A percentile compares a stretch with the other conserved stretches of the same genome.
Conservation (phyloP, 2,797 vertebrate species). For the Pangasius larnaudii region DNA sequence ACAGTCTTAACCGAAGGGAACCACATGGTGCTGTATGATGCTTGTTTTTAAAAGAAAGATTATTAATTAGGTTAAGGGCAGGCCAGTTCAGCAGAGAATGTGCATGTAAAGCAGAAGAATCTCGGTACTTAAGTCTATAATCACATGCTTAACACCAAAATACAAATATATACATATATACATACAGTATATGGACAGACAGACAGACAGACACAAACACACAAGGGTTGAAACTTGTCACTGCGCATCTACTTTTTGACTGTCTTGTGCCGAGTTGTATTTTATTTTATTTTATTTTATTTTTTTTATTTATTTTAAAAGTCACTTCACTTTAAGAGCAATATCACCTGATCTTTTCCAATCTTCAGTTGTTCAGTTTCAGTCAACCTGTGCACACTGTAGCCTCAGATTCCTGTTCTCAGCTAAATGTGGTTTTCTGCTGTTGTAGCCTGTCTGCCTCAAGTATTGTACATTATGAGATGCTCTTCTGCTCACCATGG, state of each 20-base stretch:
- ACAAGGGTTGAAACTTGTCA: not conserved
- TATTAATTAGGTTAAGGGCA: slow-evolving; percentile 58
- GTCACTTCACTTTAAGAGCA: not conserved
- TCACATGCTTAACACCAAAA: not conserved
- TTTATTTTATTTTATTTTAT: not conserved
- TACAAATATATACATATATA: not conserved
- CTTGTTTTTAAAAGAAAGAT: slow-evolving; percentile 65
- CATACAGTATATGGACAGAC: not conserved
- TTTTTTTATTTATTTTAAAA: too few species aligned
- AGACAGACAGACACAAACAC: not conserved
- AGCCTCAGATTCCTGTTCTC: not conserved
- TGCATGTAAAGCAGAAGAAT: slow-evolving; percentile 56
- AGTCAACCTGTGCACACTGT: not conserved
- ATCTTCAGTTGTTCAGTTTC: not conserved
- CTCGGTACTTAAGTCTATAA: slow-evolving; percentile 57
- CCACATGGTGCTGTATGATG: slow-evolving; percentile 40
- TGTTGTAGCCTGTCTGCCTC: not conserved
- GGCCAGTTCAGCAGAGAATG: slow-evolving; percentile 62
- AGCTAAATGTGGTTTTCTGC: not conserved
- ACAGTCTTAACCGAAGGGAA: slow-evolving; percentile 31
- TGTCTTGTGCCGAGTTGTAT: not conserved
- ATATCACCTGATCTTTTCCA: not conserved
- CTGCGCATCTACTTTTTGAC: not conserved
- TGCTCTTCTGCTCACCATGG: too few species aligned
- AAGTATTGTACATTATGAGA: not conserved